Evolutionary conservation across 2,113 vertebrate species (phyloP).

Genomic region (Gymnogyps californianus): DNA sequence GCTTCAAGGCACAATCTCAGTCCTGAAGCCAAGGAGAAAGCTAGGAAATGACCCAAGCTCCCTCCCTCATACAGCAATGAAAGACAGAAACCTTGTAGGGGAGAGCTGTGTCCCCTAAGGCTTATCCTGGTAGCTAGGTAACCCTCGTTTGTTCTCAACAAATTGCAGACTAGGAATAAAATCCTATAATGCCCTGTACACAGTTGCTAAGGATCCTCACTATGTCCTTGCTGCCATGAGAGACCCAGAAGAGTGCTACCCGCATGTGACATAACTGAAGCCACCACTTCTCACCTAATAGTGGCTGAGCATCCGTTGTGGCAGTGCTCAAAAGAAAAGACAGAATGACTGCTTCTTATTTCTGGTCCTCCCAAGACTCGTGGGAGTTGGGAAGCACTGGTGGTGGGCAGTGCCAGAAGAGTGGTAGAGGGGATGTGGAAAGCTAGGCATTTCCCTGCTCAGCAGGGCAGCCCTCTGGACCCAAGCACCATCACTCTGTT

Average conservation of each 20-base stretch:
- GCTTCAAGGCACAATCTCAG: neutral
- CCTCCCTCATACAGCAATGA: neutral
- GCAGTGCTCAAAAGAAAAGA: neutral
- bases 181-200: neutral
- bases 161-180: neutral
- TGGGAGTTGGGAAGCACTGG: too few species aligned
- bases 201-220: neutral
- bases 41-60: neutral
- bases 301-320: rapidly evolving
- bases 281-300: neutral
- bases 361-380: neutral
- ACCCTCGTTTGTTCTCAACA: neutral
- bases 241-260: neutral
- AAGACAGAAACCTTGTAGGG: neutral
- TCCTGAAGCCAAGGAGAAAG: neutral
- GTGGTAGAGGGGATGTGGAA: neutral
- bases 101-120: neutral
- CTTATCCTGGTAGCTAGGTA: neutral
- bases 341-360: neutral
- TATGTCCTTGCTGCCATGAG: rapidly evolving
- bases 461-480: neutral
- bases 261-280: neutral
- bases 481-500: neutral
- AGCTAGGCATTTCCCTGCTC: neutral
- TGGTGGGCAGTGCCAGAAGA: neutral